Evolutionary conservation across 2,888 invertebrate species (phyloP), one percentile per base, ranked within the genome.

Genomic region (Lysandra coridon): DNA sequence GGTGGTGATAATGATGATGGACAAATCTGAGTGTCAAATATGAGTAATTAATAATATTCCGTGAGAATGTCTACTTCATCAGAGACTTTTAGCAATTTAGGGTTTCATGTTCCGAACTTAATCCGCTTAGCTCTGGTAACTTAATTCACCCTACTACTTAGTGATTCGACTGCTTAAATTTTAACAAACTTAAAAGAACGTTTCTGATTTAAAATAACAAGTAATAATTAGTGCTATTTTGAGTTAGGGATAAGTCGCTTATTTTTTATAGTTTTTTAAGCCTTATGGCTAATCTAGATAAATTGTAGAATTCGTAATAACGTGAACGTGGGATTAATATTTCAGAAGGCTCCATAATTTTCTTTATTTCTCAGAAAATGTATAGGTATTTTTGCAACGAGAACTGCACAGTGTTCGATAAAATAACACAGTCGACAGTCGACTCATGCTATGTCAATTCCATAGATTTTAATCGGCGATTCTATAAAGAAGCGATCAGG

Each of bases 21-120:
- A 33, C 4, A 69, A 69, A 49, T 49, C 12, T 23, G 30, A 23
- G 75, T 75, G 49, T 23, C 23, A 75, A 49, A 75, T 30, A 12
- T 33, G 6, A 17, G 23, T 49, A 44, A 75, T 75, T 53, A 76
- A 76, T 76, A 75, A 75, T 49, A 76, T 76, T 53, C 53, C 76
- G 76, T 76, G 76, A 76, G 49, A 76, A 76, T 17, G 33, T 33
- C 17, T 33, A 53, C 76, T 76, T 33, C 53, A 33, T 76, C 76
- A 76, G 23, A 17, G 53, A 76, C 57, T 76, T 75, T 69, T 44
- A 57, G 53, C 57, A 53, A 76, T 53, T 53, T 76, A 30, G 53
- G 76, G 53, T 57, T 76, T 33, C 49, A 76, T 76, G 76, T 76
- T 12, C 57, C 53, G 30, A 76, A 76, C 76, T 53, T 76, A 76